Evolutionary conservation across 1,140 invertebrate genomes (phyloP).

Genomic region (Drosophila sulfurigaster): DNA sequence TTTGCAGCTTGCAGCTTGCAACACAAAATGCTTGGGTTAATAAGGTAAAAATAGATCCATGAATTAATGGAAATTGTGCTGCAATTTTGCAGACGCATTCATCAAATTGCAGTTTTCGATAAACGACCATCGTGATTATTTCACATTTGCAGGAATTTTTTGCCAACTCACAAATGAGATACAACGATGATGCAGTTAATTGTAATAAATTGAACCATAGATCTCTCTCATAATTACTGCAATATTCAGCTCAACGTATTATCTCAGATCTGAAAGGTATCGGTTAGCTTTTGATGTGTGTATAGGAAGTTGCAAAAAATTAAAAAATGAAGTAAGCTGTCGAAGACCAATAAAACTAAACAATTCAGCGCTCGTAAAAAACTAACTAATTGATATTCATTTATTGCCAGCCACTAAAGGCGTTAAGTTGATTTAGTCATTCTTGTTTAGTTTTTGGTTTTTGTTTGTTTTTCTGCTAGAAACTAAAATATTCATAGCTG

Average conservation of each 20-base stretch:
- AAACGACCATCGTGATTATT: conserved; percentile 28
- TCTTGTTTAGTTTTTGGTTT: neutral
- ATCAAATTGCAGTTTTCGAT: conserved; percentile 50
- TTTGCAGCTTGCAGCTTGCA: neutral
- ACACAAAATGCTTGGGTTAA: conserved; percentile 11
- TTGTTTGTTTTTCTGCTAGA: too few relatives aligned
- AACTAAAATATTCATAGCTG: neutral
- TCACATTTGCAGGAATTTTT: conserved; percentile 5
- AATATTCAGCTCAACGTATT: neutral
- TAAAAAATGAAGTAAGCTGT: neutral
- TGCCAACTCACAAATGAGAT: conserved; percentile 21
- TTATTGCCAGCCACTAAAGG: conserved; percentile 8
- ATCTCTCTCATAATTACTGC: neutral
- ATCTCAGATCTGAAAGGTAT: neutral
- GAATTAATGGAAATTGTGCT: conserved; percentile 39
- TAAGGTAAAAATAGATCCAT: conserved; percentile 44
- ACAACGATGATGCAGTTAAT: conserved; percentile 18
- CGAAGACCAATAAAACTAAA: neutral
- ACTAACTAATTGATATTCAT: conserved; percentile 20
- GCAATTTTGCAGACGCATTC: conserved; percentile 40
- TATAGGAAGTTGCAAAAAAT: conserved; percentile 1
- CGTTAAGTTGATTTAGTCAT: neutral
- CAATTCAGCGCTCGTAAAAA: conserved; percentile 6
- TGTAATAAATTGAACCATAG: conserved; percentile 4
- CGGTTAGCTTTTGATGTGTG: conserved; percentile 16